These are phyloP conservation scores for Stercorarius parasiticus DNA, from an alignment of 2,113 vertebrate species.

Conservation along the genomic window DNA sequence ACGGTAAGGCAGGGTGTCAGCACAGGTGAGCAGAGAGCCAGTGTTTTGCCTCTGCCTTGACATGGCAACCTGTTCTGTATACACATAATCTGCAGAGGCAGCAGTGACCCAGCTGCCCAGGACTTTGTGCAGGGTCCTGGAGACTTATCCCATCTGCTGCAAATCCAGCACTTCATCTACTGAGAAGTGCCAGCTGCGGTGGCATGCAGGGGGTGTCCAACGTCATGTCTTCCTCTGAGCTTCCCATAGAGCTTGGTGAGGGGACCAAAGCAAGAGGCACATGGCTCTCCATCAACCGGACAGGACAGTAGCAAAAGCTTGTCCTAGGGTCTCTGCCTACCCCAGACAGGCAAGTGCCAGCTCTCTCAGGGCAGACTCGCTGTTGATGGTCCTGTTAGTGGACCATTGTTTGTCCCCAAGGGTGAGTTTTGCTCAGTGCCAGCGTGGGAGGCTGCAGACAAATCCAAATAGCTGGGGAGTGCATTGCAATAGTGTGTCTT, in stretches of 20 bases:
- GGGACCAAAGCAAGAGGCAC: neutral
- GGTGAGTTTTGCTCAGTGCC: neutral
- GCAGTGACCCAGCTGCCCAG: neutral
- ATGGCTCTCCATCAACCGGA: neutral
- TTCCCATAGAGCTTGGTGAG: neutral
- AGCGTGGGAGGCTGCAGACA: neutral
- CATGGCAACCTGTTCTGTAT: neutral
- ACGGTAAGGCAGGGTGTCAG: slow-evolving; percentile 71
- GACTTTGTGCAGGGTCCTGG: neutral
- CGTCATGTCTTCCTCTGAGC: neutral
- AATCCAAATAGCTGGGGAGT: neutral
- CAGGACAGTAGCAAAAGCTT: neutral
- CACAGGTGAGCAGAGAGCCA: neutral
- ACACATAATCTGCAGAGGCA: neutral
- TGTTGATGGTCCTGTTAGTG: neutral
- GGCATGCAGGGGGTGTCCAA: neutral
- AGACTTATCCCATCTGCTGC: neutral
- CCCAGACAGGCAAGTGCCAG: neutral
- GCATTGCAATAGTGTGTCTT: neutral
- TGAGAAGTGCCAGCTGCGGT: neutral
- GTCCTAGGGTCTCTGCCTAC: neutral
- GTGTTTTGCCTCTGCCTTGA: neutral
- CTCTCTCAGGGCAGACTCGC: accelerated
- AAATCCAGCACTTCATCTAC: neutral
- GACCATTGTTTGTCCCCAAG: neutral